Base-by-base conservation (phyloP, 2,113 vertebrate genomes). In the Barbus barbus region DNA sequence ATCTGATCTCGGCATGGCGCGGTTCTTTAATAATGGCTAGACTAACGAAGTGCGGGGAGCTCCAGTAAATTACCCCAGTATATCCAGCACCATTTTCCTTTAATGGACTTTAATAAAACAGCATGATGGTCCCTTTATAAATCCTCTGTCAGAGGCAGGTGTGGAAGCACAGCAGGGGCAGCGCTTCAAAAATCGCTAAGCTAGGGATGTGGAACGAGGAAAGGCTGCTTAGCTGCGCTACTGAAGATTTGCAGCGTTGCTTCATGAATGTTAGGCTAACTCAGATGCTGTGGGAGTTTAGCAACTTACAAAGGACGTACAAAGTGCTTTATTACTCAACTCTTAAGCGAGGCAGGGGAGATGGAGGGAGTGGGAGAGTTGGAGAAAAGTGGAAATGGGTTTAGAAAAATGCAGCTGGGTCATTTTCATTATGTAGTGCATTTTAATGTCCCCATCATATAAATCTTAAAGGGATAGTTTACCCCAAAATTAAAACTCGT, bases 51-150 rank as follows among this genome's bases (percentile, higher is more conserved):
- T 78, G 87, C 61, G 33, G 67, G 46, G 53, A 81, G 82, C 72
- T 73, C 44, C 65, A 4, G 22, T 56, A 78, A 88, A 86, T 74
- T 63, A 86, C 84, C 84, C 73, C 83, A 67, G 72, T 41, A 84
- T 72, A 80, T 56, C 38, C 24, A 28, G 44, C 82, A 16, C 53
- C 51, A 60, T 81, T 72, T 75, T 14, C 0, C 72, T 75, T 78
- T 86, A 88, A 88, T 86, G 41, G 78, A 46, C 75, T 84, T 84
- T 63, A 86, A 83, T 86, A 73, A 86, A 83, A 88, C 80, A 69
- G 73, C 65, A 20, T 65, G 82, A 36, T 22, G 84, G 72, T 80
- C 12, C 51, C 22, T 63, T 78, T 83, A 61, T 87, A 83, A 85
- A 87, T 81, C 60, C 75, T 73, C 36, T 38, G 24, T 65, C 82